A percentile compares a stretch with the other conserved stretches of the same genome.
Evolutionary conservation across 1,140 invertebrate genomes (phyloP).

Genomic region (Neuroterus valhalla): DNA sequence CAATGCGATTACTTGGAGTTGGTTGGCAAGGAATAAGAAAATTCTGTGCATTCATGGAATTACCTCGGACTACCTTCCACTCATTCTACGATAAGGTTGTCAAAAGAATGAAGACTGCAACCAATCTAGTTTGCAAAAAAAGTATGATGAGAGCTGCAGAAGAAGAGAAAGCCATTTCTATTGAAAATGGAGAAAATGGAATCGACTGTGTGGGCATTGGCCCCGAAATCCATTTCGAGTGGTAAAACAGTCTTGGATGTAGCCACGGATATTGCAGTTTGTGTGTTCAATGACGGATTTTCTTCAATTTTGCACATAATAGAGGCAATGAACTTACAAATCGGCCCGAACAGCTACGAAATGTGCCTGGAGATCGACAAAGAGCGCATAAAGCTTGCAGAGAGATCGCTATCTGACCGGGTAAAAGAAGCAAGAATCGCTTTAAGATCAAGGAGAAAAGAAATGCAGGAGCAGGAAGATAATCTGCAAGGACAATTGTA

Average conservation of each 20-base stretch:
- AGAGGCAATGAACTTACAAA: no score
- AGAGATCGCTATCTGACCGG: constrained; percentile 31
- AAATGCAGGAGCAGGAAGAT: constrained; percentile 29
- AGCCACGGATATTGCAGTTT: no score
- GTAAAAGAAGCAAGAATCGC: constrained; percentile 29
- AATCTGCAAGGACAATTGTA: constrained; percentile 41
- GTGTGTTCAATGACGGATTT: no score
- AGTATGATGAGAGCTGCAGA: neutral
- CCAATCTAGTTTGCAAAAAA: neutral
- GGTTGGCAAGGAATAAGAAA: constrained; percentile 12
- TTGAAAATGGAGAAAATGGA: no score
- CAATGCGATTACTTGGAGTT: constrained; percentile 36
- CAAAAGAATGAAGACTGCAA: neutral
- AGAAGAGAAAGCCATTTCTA: constrained; percentile 15
- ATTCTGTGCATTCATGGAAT: constrained; percentile 37
- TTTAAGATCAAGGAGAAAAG: constrained; percentile 34
- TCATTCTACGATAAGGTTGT: constrained; percentile 24
- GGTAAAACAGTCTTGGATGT: no score
- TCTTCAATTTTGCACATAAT: no score
- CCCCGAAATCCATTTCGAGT: no score
- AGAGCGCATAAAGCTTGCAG: constrained; percentile 33
- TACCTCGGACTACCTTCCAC: constrained; percentile 2
- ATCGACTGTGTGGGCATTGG: no score
- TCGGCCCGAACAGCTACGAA: constrained; percentile 31
- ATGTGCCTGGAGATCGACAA: constrained; percentile 32